A percentile compares a stretch with the other conserved stretches of the same genome.
Evolutionary conservation across 1,140 invertebrate species (phyloP).

Genomic region (Drosophila auraria): DNA sequence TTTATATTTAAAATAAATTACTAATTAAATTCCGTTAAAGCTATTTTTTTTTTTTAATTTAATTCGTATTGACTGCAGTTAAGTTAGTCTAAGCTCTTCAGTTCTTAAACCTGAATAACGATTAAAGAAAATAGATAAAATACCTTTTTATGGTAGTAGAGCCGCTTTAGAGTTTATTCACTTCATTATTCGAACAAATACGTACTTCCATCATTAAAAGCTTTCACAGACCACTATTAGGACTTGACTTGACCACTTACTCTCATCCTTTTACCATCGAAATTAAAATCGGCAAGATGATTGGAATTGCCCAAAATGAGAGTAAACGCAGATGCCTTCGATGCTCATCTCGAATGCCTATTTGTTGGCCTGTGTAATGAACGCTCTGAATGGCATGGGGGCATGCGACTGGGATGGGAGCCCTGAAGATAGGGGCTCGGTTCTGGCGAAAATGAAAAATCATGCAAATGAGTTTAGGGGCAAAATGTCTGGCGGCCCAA

Average conservation of each 20-base stretch:
- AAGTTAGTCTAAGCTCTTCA: not conserved
- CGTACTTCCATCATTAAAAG: not conserved
- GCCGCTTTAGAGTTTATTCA: not conserved
- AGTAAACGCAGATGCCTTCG: slow-evolving; percentile 15
- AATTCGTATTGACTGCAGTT: not conserved
- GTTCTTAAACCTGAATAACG: no score
- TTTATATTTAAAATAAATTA: no score
- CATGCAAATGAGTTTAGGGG: slow-evolving; percentile 77
- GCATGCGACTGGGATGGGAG: not conserved
- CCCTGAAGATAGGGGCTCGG: slow-evolving; percentile 18
- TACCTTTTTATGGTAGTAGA: not conserved
- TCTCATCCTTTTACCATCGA: slow-evolving; percentile 15
- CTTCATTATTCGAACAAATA: slow-evolving; percentile 1
- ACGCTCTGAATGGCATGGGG: slow-evolving; percentile 17
- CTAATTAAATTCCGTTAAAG: no score
- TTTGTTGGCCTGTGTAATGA: slow-evolving; percentile 55
- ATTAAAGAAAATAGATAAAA: not conserved
- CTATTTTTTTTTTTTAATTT: no score
- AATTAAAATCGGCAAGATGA: slow-evolving; percentile 48
- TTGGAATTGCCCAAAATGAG: slow-evolving; percentile 31
- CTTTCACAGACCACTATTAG: slow-evolving; percentile 6
- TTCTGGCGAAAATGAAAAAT: slow-evolving; percentile 51
- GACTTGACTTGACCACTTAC: slow-evolving; percentile 16
- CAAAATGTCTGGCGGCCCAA: slow-evolving; percentile 49
- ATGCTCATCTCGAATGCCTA: slow-evolving; percentile 30